Base-by-base conservation (phyloP, 1,140 invertebrate species). In the Nephotettix cincticeps region DNA sequence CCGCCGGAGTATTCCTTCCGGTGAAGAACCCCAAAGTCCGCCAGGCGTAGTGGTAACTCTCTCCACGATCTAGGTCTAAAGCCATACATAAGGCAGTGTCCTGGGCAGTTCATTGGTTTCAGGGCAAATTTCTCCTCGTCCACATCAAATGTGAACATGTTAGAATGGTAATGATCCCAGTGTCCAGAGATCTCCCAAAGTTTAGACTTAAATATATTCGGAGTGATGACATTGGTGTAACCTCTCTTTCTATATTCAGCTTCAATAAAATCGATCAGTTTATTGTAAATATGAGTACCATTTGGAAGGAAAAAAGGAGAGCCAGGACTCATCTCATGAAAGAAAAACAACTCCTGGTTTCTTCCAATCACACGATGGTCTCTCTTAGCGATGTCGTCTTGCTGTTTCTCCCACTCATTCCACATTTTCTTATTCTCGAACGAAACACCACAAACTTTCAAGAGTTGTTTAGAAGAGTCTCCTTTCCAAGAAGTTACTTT, bases 81-180 rank as follows among this genome's bases (percentile, higher is more conserved):
- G 11, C 56, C 58, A 47, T 71, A 72, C 11, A 72, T 63, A 23
- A 45, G 23, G 19, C 86, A 88, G 77, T 89, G 87, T 0, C 88
- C 88, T 32, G 89, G 89, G 78, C 89, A 91, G 77, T 91, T 91
- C 89, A 91, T 91, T 21, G 89, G 89, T 77, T 91, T 91, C 72
- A 91, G 77, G 29, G 83, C 89, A 83, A 84, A 91, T 45, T 80
- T 84, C 77, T 90, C 87, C 74, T 90, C 89, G 75, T 91, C 90
- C 36, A 88, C 81, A 73, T 91, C 88, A 83, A 90, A 87, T 28
- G 80, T 78, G 78, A 89, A 90, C 86, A 88, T 88, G 75, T 86
- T 86, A 19, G 87, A 85, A 17, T 85, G 76, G 79, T 91, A 91
- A 78, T 92, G 89, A 73, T 91, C 84, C 88, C 89, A 90, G 78